Conservation (phyloP, 2,797 vertebrate genomes). For the Gallinago solitaria region DNA sequence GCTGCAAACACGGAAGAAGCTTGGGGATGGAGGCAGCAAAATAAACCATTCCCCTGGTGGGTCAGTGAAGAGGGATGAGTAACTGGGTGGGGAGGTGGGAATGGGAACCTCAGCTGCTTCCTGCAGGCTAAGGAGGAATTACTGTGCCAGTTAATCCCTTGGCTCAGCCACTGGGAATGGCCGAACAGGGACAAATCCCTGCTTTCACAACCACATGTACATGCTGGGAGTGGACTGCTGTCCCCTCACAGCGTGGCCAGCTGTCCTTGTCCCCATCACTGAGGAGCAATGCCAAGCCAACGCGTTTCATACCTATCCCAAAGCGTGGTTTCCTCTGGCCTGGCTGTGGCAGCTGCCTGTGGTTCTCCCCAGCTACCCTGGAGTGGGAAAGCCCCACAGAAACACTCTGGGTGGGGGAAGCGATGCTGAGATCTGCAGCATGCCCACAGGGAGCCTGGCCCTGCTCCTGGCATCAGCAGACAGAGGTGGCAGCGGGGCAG, state of each 20-base stretch:
- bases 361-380: background rate
- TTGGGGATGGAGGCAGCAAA: background rate
- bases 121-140: background rate
- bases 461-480: background rate
- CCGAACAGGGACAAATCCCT: background rate
- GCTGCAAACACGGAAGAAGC: background rate
- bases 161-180: background rate
- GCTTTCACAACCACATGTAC: accelerated
- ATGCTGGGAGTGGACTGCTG: background rate
- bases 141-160: background rate
- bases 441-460: background rate
- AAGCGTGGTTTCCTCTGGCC: background rate
- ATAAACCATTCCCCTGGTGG: background rate
- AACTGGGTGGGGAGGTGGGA: background rate
- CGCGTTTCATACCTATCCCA: background rate
- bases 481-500: background rate
- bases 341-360: background rate
- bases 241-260: background rate
- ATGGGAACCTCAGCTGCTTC: background rate
- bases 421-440: background rate
- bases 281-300: background rate
- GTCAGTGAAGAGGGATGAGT: background rate
- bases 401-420: background rate
- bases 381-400: background rate
- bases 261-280: accelerated